Evolutionary conservation across 2,113 vertebrate species (phyloP), one percentile per base, ranked within the genome.

Genomic region (Sterrhoptilus dennistouni): DNA sequence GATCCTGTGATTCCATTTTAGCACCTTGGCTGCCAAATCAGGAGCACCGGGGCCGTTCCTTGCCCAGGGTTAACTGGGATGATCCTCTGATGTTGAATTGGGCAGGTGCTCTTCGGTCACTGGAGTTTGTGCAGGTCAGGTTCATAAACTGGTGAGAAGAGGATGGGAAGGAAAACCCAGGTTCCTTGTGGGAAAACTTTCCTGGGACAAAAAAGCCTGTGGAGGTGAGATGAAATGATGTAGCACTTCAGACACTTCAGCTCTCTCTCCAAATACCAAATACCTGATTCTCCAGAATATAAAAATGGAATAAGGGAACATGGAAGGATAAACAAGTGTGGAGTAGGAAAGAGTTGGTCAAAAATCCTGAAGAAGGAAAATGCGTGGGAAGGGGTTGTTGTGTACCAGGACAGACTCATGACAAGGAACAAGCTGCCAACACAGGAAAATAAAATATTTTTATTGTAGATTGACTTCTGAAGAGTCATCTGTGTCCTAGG

Each of bases 41-140:
- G 0, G 8, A 53, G 19, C 12, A 9, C 54, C 47, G 36, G 36
- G 56, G 25, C 31, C 0, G 0, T 80, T 81, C 35, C 38, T 42
- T 29, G 10, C 11, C n/a, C n/a, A 18, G 22, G 14, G 5, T 17
- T 36, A 61, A 14, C 21, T 19, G 45, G 47, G 35, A 42, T 17
- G 35, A 78, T 18, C 27, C 47, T 54, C 27, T 47, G 68, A 14
- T 4, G 2, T 42, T 18, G 54, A 83, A 13, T 4, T 60, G 35
- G 65, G 36, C 57, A 6, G 5, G 5, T 9, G 29, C 24, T 40
- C 42, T 1, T 56, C 24, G 3, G 19, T 80, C 24, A 12, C 33
- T 14, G 24, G 14, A 53, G 12, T n/a, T 74, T 49, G 22, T 18
- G 35, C 47, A 54, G 15, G 2, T 19, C 19, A 4, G 22, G 6